Conservation (phyloP, 2,888 invertebrate genomes). For the Doris montereyensis region DNA sequence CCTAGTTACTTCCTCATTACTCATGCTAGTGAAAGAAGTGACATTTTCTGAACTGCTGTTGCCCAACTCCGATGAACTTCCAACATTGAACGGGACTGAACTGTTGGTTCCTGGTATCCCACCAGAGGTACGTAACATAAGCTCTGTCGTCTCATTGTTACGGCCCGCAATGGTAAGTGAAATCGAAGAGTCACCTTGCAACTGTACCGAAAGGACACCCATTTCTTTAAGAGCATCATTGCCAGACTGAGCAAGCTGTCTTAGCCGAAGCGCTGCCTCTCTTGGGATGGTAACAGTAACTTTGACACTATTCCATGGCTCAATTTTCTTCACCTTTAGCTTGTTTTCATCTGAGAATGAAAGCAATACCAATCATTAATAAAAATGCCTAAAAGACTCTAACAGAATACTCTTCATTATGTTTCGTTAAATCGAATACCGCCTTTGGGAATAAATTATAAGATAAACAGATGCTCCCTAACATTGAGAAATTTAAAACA, state of each 20-base stretch:
- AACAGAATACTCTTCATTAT: too few relatives aligned
- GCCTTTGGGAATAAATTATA: too few relatives aligned
- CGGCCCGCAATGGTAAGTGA: constrained; percentile 79
- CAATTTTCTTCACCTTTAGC: constrained; percentile 84
- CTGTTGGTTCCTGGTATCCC: constrained; percentile 28
- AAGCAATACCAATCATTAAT: too few relatives aligned
- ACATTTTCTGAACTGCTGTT: constrained; percentile 42
- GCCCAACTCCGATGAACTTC: constrained; percentile 31
- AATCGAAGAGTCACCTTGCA: constrained; percentile 79
- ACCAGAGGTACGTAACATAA: constrained; percentile 61
- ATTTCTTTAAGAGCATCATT: constrained; percentile 87
- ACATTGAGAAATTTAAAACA: too few relatives aligned
- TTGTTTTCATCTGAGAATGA: constrained; percentile 73
- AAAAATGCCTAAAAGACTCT: too few relatives aligned
- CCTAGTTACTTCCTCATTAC: constrained; percentile 68
- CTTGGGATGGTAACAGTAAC: constrained; percentile 97
- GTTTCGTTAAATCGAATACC: too few relatives aligned
- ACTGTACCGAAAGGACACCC: constrained; percentile 95
- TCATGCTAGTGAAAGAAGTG: constrained; percentile 61
- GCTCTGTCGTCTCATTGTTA: constrained; percentile 81
- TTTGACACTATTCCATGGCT: constrained; percentile 98
- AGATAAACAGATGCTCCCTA: too few relatives aligned
- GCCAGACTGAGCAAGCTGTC: constrained; percentile 92
- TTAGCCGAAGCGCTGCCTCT: constrained; percentile 92
- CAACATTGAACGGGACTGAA: not conserved